Conservation (phyloP, 2,888 invertebrate species). For the Parasteatoda lunata region DNA sequence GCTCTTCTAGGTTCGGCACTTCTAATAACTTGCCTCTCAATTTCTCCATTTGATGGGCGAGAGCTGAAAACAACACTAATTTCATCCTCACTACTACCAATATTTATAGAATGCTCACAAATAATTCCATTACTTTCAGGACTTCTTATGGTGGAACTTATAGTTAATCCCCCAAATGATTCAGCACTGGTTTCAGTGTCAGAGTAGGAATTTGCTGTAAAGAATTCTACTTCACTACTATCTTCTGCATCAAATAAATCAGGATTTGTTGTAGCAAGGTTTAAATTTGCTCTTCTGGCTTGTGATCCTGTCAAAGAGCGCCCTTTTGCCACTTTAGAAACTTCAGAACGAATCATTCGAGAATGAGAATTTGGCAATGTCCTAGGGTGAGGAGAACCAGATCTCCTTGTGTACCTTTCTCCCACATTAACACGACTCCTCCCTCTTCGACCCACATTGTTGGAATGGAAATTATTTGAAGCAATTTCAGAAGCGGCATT, state of each 20-base stretch:
- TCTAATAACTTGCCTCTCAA: not conserved
- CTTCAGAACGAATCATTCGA: not conserved
- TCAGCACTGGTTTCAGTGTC: conserved; percentile 59
- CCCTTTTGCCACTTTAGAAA: not conserved
- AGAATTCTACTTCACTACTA: conserved; percentile 62
- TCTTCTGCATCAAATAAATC: conserved; percentile 60
- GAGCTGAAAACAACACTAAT: conserved; percentile 54
- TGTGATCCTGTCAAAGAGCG: not conserved
- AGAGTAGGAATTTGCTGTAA: conserved; percentile 66
- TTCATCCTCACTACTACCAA: conserved; percentile 60
- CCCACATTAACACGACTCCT: not conserved
- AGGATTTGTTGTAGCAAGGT: conserved; percentile 39
- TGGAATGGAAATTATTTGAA: not conserved
- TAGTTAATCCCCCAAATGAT: conserved; percentile 13
- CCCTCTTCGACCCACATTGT: not conserved
- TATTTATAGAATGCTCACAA: conserved; percentile 22
- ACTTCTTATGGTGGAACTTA: conserved; percentile 7
- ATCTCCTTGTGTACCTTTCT: not conserved
- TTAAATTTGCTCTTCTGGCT: conserved; percentile 4
- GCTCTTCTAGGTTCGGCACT: conserved; percentile 29
- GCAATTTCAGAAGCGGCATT: not conserved
- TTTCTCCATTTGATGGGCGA: not conserved
- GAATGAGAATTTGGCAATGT: not conserved
- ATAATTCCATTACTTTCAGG: not conserved
- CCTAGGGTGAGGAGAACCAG: conserved; percentile 24